phyloP scores from a whole-genome alignment of 2,113 vertebrate genomes.

The Sminthopsis crassicaudata region DNA sequence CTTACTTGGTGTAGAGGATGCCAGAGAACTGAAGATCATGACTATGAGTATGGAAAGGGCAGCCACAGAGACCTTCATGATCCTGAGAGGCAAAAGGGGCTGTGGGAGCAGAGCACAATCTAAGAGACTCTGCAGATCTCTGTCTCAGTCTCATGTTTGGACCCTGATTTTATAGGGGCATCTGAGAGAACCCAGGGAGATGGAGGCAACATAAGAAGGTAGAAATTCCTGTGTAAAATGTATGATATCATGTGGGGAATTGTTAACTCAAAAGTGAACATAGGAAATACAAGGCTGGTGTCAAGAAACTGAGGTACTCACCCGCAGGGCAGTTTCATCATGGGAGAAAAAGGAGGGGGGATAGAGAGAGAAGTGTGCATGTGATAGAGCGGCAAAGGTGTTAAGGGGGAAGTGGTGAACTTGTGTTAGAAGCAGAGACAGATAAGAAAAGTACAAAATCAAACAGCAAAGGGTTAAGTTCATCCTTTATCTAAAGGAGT shows the following conservation, averaged over 20 bases:
- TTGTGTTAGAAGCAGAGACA: too few species aligned
- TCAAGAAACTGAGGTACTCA: not conserved
- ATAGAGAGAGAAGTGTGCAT: too few species aligned
- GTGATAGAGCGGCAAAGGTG: too few species aligned
- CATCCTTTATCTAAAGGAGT: too few species aligned
- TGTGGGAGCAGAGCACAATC: conserved; percentile 43
- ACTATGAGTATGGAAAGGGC: conserved; percentile 67
- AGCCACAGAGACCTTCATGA: conserved; percentile 78
- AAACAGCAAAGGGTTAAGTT: not conserved
- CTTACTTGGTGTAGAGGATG: conserved; percentile 70
- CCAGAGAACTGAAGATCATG: not conserved
- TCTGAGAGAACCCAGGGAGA: not conserved
- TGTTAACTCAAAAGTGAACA: conserved; percentile 49
- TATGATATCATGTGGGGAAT: conserved; percentile 59
- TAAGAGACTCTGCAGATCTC: conserved; percentile 49
- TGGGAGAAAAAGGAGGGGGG: not conserved
- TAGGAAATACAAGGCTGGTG: conserved; percentile 9
- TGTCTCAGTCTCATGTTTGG: conserved; percentile 39
- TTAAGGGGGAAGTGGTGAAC: too few species aligned
- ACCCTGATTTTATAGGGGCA: conserved; percentile 66
- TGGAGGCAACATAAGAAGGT: not conserved
- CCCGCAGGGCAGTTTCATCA: conserved; percentile 41
- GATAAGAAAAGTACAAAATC: too few species aligned
- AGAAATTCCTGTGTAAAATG: conserved; percentile 65
- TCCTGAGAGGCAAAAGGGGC: conserved; percentile 17